Evolutionary conservation across 2,888 invertebrate genomes (phyloP), one percentile per base, ranked within the genome.

Genomic region (Pandemis cinnamomeana): DNA sequence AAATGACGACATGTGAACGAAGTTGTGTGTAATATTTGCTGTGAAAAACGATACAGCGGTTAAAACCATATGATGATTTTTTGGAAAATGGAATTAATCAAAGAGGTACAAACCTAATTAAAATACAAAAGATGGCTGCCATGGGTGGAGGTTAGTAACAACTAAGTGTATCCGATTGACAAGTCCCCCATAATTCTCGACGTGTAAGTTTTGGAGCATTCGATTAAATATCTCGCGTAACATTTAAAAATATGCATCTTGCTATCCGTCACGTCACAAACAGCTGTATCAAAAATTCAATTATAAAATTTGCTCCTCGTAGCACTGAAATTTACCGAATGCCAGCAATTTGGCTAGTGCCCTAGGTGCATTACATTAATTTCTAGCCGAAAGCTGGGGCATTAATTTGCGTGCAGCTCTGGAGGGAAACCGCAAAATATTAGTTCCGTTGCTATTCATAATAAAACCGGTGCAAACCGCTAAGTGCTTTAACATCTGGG

Each of bases 331-430:
- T 91, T 89, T 87, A 88, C 86, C 88, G 89, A 89, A 89, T 86
- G 88, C 89, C 87, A 88, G 89, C 92, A 91, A 89, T 91, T 91
- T 89, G 89, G 89, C 90, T 86, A 85, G 88, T 91, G 90, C 89
- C 91, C 89, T 89, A 86, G 91, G 93, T 92, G 91, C 92, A 93
- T 93, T 92, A 92, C 92, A 93, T 93, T 93, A 93, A 93, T 93
- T 91, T 91, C 88, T 84, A 90, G 92, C 91, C 91, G 91, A 92
- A 91, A 93, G 91, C 91, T 84, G 85, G 86, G 88, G 87, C 91
- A 92, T 93, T 93, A 92, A 93, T 93, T 93, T 91, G 92, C 87
- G 92, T 90, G 91, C 90, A 88, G 88, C 88, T 90, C 88, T 85
- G 86, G 86, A 85, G 90, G 89, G 90, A 90, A 89, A 89, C 93